These are phyloP conservation scores for Rotaria sp. DNA, from an alignment of 2,888 invertebrate species.

Conservation along the genomic window DNA sequence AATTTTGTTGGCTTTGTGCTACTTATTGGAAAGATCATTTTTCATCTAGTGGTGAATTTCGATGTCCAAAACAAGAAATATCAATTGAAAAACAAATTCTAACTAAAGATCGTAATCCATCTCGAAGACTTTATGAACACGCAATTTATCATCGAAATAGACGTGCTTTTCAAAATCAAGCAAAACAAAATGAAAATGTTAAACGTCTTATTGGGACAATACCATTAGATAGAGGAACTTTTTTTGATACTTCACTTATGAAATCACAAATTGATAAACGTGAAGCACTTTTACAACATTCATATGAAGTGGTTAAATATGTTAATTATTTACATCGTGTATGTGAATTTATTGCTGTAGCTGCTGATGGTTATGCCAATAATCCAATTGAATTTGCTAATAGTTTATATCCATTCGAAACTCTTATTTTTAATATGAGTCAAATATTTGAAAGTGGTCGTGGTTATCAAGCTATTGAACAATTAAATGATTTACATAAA, in stretches of 20 bases:
- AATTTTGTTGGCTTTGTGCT: constrained; percentile 35
- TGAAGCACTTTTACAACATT: not conserved
- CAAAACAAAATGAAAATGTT: not conserved
- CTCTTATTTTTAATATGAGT: not conserved
- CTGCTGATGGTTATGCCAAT: constrained; percentile 17
- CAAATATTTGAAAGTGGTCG: not conserved
- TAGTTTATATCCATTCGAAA: not conserved
- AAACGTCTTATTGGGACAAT: constrained; percentile 6
- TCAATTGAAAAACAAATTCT: not conserved
- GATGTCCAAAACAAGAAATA: not conserved
- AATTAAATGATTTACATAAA: not conserved
- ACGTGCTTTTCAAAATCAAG: not conserved
- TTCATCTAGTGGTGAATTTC: not conserved
- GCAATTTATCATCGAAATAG: not conserved
- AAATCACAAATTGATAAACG: constrained; percentile 6
- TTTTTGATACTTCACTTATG: not conserved
- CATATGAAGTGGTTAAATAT: not conserved
- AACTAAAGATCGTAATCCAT: not conserved
- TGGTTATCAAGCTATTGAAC: not conserved
- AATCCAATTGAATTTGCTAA: not conserved
- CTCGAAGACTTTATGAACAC: not conserved
- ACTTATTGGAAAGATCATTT: not conserved
- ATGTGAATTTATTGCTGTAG: constrained; percentile 12
- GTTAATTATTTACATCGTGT: not conserved
- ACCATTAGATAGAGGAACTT: not conserved